phyloP scores from a whole-genome alignment of 1,140 invertebrate species.

The Caenorhabditis briggsae region DNA sequence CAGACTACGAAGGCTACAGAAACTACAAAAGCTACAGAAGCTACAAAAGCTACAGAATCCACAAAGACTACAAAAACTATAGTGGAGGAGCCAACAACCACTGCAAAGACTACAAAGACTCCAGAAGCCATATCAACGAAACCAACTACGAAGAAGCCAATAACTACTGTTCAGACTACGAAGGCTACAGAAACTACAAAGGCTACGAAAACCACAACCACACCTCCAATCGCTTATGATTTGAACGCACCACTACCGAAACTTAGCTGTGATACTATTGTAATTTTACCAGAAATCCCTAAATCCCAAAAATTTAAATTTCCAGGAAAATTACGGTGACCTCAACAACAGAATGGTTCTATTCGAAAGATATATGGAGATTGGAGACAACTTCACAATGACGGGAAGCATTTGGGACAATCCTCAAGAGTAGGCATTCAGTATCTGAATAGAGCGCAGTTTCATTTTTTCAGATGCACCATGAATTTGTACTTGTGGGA shows the following conservation, averaged over 20 bases:
- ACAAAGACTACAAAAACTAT: not conserved
- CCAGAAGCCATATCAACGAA: too few relatives aligned
- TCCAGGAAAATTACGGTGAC: conserved; percentile 26
- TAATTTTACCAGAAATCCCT: not conserved
- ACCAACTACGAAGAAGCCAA: not conserved
- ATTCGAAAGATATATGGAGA: not conserved
- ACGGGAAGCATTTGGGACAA: conserved; percentile 11
- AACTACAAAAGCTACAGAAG: not conserved
- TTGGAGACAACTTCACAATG: conserved; percentile 16
- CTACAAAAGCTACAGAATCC: too few relatives aligned
- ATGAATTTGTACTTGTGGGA: not conserved
- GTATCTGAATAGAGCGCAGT: not conserved
- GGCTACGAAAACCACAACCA: not conserved
- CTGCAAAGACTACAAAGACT: not conserved
- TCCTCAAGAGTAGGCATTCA: not conserved
- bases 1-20: not conserved
- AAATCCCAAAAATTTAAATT: not conserved
- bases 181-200: not conserved
- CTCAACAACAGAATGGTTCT: not conserved
- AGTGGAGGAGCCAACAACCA: too few relatives aligned
- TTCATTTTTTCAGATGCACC: not conserved
- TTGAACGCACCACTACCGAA: not conserved
- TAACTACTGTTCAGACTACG: not conserved
- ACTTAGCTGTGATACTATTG: conserved; percentile 21
- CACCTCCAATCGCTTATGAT: not conserved